A percentile compares a stretch with the other conserved stretches of the same genome.
These are phyloP conservation scores for Melanostoma scalare DNA, from an alignment of 2,888 invertebrate genomes.

Conservation along the genomic window DNA sequence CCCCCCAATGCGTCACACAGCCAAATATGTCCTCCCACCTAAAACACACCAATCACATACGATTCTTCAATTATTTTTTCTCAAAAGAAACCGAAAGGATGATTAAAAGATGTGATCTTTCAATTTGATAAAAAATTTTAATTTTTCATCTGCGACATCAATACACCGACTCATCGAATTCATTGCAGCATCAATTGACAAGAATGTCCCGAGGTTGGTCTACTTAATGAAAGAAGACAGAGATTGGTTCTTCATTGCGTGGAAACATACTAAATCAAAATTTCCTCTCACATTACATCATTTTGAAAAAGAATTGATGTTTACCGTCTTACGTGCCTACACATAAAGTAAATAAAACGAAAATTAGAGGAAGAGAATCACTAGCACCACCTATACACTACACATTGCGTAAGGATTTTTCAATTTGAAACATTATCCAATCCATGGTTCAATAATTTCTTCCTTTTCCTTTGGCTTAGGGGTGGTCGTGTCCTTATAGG, in stretches of 20 bases:
- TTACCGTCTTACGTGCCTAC: conserved; percentile 28
- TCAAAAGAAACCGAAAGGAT: too few species aligned
- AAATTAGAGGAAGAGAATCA: neutral
- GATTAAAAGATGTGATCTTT: too few species aligned
- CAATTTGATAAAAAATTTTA: too few species aligned
- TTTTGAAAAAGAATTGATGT: conserved; percentile 34
- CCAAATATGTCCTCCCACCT: too few species aligned
- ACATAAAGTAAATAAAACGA: neutral
- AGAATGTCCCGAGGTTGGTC: conserved; percentile 35
- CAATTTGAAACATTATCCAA: conserved; percentile 50
- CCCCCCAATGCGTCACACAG: too few species aligned
- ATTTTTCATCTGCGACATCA: too few species aligned
- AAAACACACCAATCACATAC: too few species aligned
- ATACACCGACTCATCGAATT: too few species aligned
- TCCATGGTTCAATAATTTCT: conserved; percentile 44
- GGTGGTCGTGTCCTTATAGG: conserved; percentile 8
- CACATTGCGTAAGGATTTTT: conserved; percentile 36
- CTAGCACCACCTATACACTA: neutral
- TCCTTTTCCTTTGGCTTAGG: neutral
- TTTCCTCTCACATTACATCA: conserved; percentile 37
- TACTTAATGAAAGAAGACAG: neutral
- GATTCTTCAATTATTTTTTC: too few species aligned
- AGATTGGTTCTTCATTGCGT: neutral
- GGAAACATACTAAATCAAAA: conserved; percentile 26
- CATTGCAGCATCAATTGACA: conserved; percentile 48